These are phyloP conservation scores for Chrysopilus asiliformis DNA, from an alignment of 2,888 invertebrate genomes.

Conservation along the genomic window DNA sequence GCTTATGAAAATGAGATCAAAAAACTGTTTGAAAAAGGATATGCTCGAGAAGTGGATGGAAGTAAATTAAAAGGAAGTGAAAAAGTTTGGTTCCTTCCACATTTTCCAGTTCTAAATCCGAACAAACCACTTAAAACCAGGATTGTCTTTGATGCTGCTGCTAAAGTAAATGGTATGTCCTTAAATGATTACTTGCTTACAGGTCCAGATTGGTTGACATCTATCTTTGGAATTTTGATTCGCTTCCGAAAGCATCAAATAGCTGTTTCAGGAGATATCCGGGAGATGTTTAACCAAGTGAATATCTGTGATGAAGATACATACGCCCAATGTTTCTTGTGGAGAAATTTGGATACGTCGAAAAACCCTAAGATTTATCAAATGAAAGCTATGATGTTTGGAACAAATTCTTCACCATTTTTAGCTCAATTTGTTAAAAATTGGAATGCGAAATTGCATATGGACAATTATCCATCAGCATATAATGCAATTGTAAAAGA, in stretches of 20 bases:
- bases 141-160: no score
- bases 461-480: not conserved
- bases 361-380: no score
- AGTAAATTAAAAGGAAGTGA: not conserved
- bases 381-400: not conserved
- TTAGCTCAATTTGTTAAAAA: constrained; percentile 2
- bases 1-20: no score
- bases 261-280: constrained; percentile 13
- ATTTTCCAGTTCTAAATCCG: no score
- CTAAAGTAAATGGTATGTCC: no score
- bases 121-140: no score
- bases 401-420: constrained; percentile 1
- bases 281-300: constrained; percentile 11
- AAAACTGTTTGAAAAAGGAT: no score
- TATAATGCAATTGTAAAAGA: not conserved
- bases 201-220: no score
- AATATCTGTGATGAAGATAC: constrained; percentile 6
- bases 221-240: no score
- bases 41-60: constrained; percentile 7
- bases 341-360: constrained; percentile 7
- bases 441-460: not conserved
- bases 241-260: constrained; percentile 13
- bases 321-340: constrained; percentile 7
- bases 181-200: no score
- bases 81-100: no score